phyloP scores from a whole-genome alignment of 2,113 vertebrate species.

The Podilymbus podiceps region DNA sequence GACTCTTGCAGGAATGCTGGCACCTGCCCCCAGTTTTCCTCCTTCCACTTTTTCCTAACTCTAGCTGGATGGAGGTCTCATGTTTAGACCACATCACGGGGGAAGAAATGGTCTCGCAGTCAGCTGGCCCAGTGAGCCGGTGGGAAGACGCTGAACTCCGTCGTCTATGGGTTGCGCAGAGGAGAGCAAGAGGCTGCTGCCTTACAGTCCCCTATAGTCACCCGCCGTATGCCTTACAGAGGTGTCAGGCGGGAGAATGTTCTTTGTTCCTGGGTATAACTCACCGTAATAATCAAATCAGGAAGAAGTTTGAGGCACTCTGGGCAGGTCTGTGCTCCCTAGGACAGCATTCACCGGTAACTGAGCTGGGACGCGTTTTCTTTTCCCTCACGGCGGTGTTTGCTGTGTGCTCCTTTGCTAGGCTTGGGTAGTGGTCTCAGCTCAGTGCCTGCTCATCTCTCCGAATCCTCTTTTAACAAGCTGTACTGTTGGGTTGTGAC shows the following conservation, averaged over 20 bases:
- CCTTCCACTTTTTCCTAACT: neutral
- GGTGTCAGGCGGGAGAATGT: accelerated
- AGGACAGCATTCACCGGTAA: neutral
- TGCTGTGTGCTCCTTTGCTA: neutral
- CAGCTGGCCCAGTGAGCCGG: neutral
- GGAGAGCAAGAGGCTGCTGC: neutral
- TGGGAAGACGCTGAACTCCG: neutral
- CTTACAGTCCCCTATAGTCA: neutral
- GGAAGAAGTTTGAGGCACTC: neutral
- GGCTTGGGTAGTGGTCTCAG: neutral
- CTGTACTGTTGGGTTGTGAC: neutral
- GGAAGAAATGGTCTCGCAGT: neutral
- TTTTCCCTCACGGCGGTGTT: neutral
- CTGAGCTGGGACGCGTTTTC: neutral
- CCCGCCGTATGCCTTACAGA: neutral
- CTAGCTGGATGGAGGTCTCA: neutral
- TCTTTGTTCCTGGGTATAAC: neutral
- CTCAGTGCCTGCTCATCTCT: neutral
- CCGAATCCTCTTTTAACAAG: neutral
- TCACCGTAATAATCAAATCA: neutral
- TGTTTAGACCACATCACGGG: neutral
- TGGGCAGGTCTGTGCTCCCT: neutral
- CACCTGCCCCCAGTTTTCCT: neutral
- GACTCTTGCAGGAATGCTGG: neutral
- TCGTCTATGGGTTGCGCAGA: neutral